phyloP scores from a whole-genome alignment of 2,888 invertebrate genomes.

The Polylopha cassiicola region DNA sequence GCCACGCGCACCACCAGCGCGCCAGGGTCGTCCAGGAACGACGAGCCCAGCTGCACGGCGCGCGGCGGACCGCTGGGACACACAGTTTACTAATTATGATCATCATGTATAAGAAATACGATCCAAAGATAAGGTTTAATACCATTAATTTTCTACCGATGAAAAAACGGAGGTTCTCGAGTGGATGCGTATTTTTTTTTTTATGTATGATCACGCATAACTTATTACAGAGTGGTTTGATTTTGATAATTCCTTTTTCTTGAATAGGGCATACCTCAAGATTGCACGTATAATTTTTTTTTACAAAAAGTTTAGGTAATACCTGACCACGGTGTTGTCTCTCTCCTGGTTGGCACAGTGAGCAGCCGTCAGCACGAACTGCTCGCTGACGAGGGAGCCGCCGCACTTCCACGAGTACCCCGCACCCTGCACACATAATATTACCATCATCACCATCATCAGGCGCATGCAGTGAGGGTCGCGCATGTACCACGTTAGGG shows the following conservation, averaged over 20 bases:
- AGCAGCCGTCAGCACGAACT: constrained; percentile 54
- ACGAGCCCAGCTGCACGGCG: constrained; percentile 60
- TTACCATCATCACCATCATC: background rate
- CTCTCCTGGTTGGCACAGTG: constrained; percentile 63
- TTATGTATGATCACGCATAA: too few species aligned
- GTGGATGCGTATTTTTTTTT: too few species aligned
- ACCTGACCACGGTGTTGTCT: constrained; percentile 54
- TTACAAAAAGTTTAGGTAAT: constrained; percentile 28
- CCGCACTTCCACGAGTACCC: constrained; percentile 70
- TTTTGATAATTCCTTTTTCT: too few species aligned
- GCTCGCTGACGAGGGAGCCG: constrained; percentile 55
- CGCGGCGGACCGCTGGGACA: constrained; percentile 53
- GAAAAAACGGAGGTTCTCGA: too few species aligned
- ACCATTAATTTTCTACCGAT: too few species aligned
- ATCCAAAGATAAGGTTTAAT: too few species aligned
- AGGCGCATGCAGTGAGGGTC: too few species aligned
- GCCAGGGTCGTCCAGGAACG: constrained; percentile 49
- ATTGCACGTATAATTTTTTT: too few species aligned
- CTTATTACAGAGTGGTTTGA: too few species aligned
- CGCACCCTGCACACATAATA: constrained; percentile 32
- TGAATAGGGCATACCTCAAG: too few species aligned
- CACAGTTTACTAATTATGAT: background rate
- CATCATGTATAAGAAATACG: too few species aligned
- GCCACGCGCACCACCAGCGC: constrained; percentile 46
- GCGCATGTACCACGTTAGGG: too few species aligned